Evolutionary conservation across 2,113 vertebrate genomes (phyloP), one percentile per base, ranked within the genome.

Genomic region (Bos taurus): DNA sequence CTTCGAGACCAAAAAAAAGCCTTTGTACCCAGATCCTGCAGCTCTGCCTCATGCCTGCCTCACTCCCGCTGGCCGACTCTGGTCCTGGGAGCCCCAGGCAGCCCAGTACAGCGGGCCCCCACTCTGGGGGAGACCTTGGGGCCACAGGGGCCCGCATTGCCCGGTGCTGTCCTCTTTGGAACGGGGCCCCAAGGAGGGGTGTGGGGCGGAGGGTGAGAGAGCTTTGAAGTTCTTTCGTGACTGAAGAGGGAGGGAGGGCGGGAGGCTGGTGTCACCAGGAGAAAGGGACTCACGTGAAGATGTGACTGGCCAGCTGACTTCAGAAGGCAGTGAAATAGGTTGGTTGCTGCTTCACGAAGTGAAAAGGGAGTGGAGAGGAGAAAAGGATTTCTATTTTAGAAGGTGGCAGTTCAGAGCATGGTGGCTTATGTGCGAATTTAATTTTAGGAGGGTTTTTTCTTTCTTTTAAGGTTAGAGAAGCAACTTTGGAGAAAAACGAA

Each of bases 151-250:
- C 28, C 60, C 8, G 21, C 10, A 8, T 46, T 88, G 56, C 7
- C 36, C 46, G 21, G 16, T 17, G 86, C 81, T 87, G 48, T 48
- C 33, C 19, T 33, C 56, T 56, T 28, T 33, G 40, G 28, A 25
- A 15, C 0, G 0, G 50, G 46, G 21, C 36, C 19, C 15, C 11
- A 2, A 48, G 57, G n/a, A 36, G 57, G 48, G 23, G 5, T 0
- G 1, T 28, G 57, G 52, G 57, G 40, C 6, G 33, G 87, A 16
- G 21, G 33, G 28, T 3, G 13, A 36, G 71, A 54, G 43, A 4
- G 6, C 74, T 33, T 16, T 15, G 56, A 74, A 40, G 84, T 88
- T 77, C 78, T 80, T 77, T 17, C 14, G 2, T 56, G 46, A 19
- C 2, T 30, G 36, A 30, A 43, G 64, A 33, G 26, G 40, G 56